Evolutionary conservation across 1,140 invertebrate species (phyloP).

Genomic region (Papilio glaucus): DNA sequence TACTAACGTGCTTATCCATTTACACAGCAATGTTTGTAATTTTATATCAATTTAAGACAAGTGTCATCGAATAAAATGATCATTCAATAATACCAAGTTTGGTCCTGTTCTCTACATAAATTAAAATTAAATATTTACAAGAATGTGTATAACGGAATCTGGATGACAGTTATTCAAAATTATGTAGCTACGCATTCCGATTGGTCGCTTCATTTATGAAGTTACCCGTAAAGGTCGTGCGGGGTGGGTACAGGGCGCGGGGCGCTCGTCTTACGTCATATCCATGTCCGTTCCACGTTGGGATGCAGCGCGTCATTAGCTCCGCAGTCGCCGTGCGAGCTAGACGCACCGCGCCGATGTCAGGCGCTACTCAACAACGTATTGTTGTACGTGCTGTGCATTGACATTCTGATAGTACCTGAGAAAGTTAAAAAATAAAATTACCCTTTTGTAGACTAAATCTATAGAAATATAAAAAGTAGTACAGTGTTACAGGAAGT

Average conservation of each 20-base stretch:
- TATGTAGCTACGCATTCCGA: not conserved
- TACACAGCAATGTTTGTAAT: not conserved
- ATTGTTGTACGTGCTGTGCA: conserved; percentile 79
- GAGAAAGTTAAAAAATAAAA: conserved; percentile 37
- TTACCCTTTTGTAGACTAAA: conserved; percentile 9
- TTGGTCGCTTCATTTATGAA: not conserved
- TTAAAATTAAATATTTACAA: not conserved
- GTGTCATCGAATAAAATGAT: not conserved
- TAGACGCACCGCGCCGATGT: conserved; percentile 63
- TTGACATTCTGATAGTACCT: conserved; percentile 79
- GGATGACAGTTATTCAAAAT: conserved; percentile 12
- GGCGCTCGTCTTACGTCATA: conserved; percentile 62
- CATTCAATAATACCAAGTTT: not conserved
- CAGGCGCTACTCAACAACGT: conserved; percentile 68
- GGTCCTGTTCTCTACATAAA: not conserved
- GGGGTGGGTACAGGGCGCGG: conserved; percentile 57
- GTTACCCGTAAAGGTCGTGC: conserved; percentile 64
- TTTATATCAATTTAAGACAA: not conserved
- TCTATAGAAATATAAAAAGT: conserved; percentile 6
- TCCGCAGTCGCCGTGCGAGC: conserved; percentile 48
- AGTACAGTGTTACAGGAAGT: conserved; percentile 13
- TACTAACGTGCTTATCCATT: not conserved
- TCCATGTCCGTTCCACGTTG: conserved; percentile 70
- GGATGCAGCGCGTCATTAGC: conserved; percentile 48
- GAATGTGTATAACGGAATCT: conserved; percentile 2